A percentile compares a stretch with the other conserved stretches of the same genome.
phyloP scores from a whole-genome alignment of 2,888 invertebrate genomes.

The Hymenopus coronatus region DNA sequence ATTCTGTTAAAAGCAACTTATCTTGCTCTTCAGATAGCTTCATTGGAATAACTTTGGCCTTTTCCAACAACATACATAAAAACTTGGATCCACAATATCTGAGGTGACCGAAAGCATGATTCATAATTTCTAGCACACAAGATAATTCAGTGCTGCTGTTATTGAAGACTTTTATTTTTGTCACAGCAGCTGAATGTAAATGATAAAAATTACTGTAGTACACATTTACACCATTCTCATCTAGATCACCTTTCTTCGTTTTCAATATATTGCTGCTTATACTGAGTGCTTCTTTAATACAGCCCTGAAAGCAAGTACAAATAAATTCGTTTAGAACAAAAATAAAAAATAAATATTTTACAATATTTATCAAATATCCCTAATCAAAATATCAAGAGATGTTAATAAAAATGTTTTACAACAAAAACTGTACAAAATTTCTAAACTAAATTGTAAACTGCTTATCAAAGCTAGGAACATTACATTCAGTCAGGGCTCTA shows the following conservation, averaged over 20 bases:
- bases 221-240: background rate
- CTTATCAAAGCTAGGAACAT: too few relatives aligned
- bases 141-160: background rate
- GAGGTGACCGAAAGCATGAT: background rate
- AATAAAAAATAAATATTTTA: background rate
- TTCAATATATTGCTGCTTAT: background rate
- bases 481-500: too few relatives aligned
- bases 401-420: background rate
- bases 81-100: background rate
- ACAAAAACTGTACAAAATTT: background rate
- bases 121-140: background rate
- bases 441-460: too few relatives aligned
- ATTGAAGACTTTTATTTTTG: background rate
- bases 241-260: background rate
- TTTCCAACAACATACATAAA: background rate
- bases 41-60: background rate
- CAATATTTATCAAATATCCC: too few relatives aligned
- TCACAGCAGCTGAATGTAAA: background rate
- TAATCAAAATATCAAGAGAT: background rate
- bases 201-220: background rate
- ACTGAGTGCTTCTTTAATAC: background rate
- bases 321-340: background rate
- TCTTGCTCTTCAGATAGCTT: background rate
- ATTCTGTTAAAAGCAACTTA: background rate
- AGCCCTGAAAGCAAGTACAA: background rate